phyloP scores from a whole-genome alignment of 2,113 vertebrate species.

The Pteruthius melanotis region DNA sequence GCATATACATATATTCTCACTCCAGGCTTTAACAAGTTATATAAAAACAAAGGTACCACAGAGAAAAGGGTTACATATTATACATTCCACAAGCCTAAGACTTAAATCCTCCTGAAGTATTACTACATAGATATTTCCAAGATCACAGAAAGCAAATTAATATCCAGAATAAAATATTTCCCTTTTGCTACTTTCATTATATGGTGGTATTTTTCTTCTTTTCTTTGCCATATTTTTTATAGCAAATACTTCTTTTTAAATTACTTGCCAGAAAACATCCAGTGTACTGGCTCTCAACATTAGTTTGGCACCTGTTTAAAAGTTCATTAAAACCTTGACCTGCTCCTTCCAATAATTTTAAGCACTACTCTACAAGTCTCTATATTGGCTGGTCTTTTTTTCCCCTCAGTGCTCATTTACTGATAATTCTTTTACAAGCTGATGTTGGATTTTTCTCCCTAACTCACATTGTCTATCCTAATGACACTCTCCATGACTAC shows the following conservation, averaged over 20 bases:
- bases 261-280: background rate
- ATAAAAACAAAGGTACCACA: background rate
- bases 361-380: background rate
- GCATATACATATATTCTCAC: background rate
- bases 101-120: background rate
- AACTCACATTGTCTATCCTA: background rate
- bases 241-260: background rate
- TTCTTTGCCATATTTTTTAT: background rate
- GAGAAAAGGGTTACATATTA: background rate
- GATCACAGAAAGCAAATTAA: background rate
- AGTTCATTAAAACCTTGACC: background rate
- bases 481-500: background rate
- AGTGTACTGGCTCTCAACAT: background rate
- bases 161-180: background rate
- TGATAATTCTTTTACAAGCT: background rate
- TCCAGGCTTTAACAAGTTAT: background rate
- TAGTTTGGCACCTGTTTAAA: background rate
- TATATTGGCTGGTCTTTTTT: background rate
- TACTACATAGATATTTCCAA: background rate
- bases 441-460: background rate
- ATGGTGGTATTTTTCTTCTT: background rate
- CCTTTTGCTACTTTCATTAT: background rate
- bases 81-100: background rate
- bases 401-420: accelerated
- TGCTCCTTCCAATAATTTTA: background rate